phyloP scores from a whole-genome alignment of 2,888 invertebrate genomes.

The Antheraea yamamai region DNA sequence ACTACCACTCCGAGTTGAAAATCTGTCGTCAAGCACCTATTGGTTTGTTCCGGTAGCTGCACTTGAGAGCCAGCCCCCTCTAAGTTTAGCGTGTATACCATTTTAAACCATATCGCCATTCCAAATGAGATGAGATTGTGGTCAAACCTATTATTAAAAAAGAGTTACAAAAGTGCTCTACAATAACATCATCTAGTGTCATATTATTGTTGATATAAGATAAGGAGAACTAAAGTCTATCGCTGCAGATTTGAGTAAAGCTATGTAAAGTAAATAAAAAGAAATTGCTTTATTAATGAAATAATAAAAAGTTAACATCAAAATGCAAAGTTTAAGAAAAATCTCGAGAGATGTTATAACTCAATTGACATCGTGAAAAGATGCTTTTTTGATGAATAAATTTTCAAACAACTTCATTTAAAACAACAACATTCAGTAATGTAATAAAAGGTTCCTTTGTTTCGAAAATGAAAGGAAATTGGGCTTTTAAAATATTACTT shows the following conservation, averaged over 20 bases:
- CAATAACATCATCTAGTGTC: neutral
- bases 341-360: slow-evolving; percentile 14
- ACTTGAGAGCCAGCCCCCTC: too few relatives aligned
- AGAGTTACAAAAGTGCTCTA: neutral
- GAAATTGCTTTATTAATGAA: neutral
- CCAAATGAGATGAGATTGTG: too few relatives aligned
- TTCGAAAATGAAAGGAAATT: slow-evolving; percentile 43
- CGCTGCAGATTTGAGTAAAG: neutral
- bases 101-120: too few relatives aligned
- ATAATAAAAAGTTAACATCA: slow-evolving; percentile 9
- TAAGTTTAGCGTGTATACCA: too few relatives aligned
- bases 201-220: neutral
- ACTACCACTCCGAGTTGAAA: too few relatives aligned
- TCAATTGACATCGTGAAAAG: slow-evolving; percentile 18
- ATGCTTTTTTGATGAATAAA: slow-evolving; percentile 19
- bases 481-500: slow-evolving; percentile 45
- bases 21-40: too few relatives aligned
- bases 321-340: slow-evolving; percentile 15
- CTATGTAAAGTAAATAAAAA: neutral
- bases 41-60: too few relatives aligned
- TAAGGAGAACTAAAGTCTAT: too few relatives aligned
- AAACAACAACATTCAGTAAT: slow-evolving; percentile 41
- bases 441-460: slow-evolving; percentile 43
- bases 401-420: slow-evolving; percentile 18
- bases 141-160: too few relatives aligned